These are phyloP conservation scores for Xerus inauris DNA, from an alignment of 2,113 vertebrate species.

Conservation along the genomic window DNA sequence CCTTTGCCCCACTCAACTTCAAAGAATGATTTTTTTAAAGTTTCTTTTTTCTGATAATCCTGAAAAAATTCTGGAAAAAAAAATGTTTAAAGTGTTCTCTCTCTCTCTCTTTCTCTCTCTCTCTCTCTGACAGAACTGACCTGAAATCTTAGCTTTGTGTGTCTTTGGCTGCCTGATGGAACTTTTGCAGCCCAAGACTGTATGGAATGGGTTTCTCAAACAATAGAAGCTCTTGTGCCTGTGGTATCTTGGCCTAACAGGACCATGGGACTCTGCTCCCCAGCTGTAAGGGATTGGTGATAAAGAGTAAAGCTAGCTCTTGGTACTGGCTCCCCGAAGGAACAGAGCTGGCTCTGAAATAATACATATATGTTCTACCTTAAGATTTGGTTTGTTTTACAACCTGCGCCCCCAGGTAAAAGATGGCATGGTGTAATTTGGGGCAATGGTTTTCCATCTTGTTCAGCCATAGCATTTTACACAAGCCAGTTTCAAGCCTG, in stretches of 20 bases:
- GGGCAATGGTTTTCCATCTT: not conserved
- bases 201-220: not conserved
- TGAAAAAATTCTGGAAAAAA: not conserved
- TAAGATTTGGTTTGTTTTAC: not conserved
- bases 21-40: not conserved
- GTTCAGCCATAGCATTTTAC: not conserved
- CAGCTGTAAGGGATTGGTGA: not conserved
- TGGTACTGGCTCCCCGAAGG: not conserved
- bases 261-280: rapidly evolving
- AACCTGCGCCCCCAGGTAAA: not conserved
- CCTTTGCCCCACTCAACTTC: not conserved
- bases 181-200: not conserved
- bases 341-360: not conserved
- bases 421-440: not conserved
- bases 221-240: rapidly evolving
- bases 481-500: not conserved
- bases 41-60: not conserved
- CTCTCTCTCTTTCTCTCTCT: not conserved
- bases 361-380: not conserved
- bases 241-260: rapidly evolving
- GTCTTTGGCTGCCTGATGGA: not conserved
- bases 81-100: not conserved
- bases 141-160: not conserved
- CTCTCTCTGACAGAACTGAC: not conserved
- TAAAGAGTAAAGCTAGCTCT: not conserved